Base-by-base conservation (phyloP, 2,797 vertebrate genomes). In the Poliocrania exsul region DNA sequence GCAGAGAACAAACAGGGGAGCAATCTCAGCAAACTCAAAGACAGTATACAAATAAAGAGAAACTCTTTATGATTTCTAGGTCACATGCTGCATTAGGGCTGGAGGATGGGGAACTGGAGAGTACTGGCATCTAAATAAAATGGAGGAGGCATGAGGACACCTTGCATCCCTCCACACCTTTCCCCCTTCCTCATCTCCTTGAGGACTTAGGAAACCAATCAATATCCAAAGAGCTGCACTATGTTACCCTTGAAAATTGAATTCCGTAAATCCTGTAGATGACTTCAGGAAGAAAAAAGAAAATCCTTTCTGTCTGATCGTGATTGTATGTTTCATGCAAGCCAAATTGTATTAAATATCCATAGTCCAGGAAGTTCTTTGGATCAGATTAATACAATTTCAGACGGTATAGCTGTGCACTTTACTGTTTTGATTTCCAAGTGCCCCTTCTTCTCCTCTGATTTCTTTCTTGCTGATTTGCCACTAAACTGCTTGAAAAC, bases 31-130 rank as follows among this genome's bases (percentile, higher is more conserved):
- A 84, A 17, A 87, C 90, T 81, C 96, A 97, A 84, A 98, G 94
- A 96, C 98, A 96, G 73, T 98, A 98, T 88, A 98, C 98, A 88
- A 99, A 99, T 80, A 98, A 98, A 96, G 98, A 99, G 93, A 99
- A 98, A 97, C 98, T 99, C 75, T 74, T 98, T 21, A 97, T 98
- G 98, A 98, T 98, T 95, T 98, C 98, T 83, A 97, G 97, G 79
- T 98, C 98, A 16, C 98, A 97, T 10, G 88, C 97, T 49, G 50
- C 89, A 16, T 86, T 65, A 23, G 96, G 79, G 81, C 69, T 96
- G 84, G 98, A 98, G 72, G 98, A 98, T 0, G 64, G 97, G 86
- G 97, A 98, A 58, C 80, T 96, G 82, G 97, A 98, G 87, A 98
- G 94, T 71, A 93, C 97, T 5, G 97, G 96, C 81, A 96, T 96